Evolutionary conservation across 2,113 vertebrate genomes (phyloP).

Genomic region (cat (Felis catus)): DNA sequence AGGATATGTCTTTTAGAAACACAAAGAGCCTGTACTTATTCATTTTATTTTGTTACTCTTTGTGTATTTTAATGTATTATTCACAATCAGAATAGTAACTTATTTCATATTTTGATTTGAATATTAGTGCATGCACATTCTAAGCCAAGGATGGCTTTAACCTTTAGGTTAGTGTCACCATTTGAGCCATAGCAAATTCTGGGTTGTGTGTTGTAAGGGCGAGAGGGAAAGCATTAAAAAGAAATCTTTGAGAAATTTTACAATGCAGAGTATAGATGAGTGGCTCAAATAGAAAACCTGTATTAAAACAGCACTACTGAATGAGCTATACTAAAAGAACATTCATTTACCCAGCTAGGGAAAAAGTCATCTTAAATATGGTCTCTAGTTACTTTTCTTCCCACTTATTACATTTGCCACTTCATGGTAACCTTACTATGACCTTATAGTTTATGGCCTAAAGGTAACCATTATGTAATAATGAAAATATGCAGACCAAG

Average conservation of each 20-base stretch:
- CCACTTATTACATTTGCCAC: conserved; percentile 76
- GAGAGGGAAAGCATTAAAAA: not conserved
- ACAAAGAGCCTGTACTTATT: not conserved
- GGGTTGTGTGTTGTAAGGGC: not conserved
- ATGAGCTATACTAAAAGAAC: not conserved
- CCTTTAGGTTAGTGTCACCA: not conserved
- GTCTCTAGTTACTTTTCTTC: conserved; percentile 65
- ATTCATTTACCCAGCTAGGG: not conserved
- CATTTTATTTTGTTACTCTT: not conserved
- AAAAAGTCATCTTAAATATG: conserved; percentile 60
- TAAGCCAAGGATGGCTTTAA: not conserved
- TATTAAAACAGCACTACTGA: not conserved
- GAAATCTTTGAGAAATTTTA: not conserved
- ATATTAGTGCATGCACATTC: not conserved
- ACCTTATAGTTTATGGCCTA: conserved; percentile 83
- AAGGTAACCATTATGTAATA: conserved; percentile 85
- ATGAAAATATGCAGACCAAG: conserved; percentile 84
- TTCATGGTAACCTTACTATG: conserved; percentile 75
- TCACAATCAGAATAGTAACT: not conserved
- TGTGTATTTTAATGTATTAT: not conserved
- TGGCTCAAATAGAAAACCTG: not conserved
- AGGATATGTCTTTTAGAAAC: not conserved
- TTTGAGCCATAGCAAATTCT: not conserved
- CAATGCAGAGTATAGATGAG: not conserved
- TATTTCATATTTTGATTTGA: not conserved